These are phyloP conservation scores for Huso huso DNA, from an alignment of 2,797 vertebrate genomes.

Conservation along the genomic window DNA sequence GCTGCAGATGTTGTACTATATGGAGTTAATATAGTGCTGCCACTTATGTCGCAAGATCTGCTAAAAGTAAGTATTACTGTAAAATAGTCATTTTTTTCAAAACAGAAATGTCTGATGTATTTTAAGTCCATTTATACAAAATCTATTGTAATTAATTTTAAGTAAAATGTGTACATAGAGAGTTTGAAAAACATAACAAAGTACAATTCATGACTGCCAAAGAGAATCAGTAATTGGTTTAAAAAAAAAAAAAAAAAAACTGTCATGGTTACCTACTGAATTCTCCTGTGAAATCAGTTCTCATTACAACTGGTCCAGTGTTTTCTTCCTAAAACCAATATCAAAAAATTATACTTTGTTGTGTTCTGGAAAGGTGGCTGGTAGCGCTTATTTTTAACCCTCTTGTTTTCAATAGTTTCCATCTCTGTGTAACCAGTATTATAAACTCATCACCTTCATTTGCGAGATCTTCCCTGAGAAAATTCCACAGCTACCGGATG, in stretches of 20 bases:
- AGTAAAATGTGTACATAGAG: too few species aligned
- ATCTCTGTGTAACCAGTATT: constrained; percentile 97
- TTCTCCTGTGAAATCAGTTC: too few species aligned
- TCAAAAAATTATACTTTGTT: neutral
- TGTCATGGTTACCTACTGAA: too few species aligned
- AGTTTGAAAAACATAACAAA: too few species aligned
- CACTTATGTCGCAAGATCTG: constrained; percentile 96
- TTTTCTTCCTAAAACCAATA: too few species aligned
- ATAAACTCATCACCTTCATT: constrained; percentile 99
- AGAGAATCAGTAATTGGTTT: too few species aligned
- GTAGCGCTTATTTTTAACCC: neutral
- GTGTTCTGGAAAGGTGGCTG: neutral
- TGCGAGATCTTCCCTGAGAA: constrained; percentile 99
- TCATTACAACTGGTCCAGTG: too few species aligned
- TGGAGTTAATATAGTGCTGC: constrained; percentile 92
- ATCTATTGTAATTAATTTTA: neutral
- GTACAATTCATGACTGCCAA: too few species aligned
- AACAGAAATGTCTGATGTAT: constrained; percentile 2
- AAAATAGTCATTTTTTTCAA: neutral
- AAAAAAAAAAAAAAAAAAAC: too few species aligned
- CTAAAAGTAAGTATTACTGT: constrained; percentile 70
- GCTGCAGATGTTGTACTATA: constrained; percentile 96
- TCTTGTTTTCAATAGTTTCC: constrained; percentile 76
- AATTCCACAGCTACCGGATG: constrained; percentile 96
- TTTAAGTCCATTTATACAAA: neutral